phyloP scores from a whole-genome alignment of 2,113 vertebrate genomes.

The Nothobranchius furzeri region DNA sequence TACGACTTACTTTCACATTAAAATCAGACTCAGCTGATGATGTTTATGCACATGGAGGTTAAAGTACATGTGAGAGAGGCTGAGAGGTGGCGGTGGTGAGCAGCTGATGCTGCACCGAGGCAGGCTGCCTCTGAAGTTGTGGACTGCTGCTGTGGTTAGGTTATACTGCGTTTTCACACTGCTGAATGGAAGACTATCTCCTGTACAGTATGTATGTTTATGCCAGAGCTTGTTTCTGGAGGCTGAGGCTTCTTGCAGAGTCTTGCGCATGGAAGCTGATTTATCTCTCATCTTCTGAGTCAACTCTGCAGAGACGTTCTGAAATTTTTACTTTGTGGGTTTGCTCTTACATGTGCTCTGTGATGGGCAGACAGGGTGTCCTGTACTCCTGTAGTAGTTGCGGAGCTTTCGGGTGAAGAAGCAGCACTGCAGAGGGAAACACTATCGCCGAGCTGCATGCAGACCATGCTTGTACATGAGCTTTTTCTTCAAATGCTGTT shows the following conservation, averaged over 20 bases:
- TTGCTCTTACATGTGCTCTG: slow-evolving; percentile 13
- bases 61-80: not conserved
- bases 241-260: not conserved
- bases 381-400: not conserved
- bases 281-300: not conserved
- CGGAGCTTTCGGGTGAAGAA: not conserved
- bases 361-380: slow-evolving; percentile 18
- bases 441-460: slow-evolving; percentile 3
- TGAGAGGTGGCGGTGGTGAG: slow-evolving; percentile 9
- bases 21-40: no score
- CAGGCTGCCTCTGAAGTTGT: slow-evolving; percentile 44
- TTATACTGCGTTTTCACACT: slow-evolving; percentile 43
- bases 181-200: slow-evolving; percentile 27
- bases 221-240: not conserved
- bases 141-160: slow-evolving; percentile 27
- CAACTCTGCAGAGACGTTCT: not conserved
- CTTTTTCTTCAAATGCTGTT: not conserved
- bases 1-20: no score
- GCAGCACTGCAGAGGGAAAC: slow-evolving; percentile 54
- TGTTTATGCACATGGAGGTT: no score
- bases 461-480: not conserved
- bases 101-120: slow-evolving; percentile 45
- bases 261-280: not conserved
- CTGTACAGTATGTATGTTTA: slow-evolving; percentile 42
- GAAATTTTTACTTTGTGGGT: slow-evolving; percentile 1